These are phyloP conservation scores for Sebastes nivosus DNA, from an alignment of 2,797 vertebrate species.

Conservation along the genomic window DNA sequence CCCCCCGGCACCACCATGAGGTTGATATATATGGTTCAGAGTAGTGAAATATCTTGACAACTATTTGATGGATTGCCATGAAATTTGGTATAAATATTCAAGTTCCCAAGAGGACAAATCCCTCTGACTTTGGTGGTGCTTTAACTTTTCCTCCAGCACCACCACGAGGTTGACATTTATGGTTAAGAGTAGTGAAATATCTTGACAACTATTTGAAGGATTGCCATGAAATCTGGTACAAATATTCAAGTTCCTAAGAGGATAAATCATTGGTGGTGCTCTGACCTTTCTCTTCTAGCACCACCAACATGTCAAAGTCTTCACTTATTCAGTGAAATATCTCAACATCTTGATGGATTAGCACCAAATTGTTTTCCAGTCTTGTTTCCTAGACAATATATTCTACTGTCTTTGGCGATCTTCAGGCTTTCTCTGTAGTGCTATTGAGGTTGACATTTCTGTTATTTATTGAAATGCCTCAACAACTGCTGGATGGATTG, in stretches of 20 bases:
- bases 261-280: not conserved
- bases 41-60: not conserved
- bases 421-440: not conserved
- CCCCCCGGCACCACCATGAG: not conserved
- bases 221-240: not conserved
- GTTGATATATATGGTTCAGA: not conserved
- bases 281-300: not conserved
- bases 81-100: not conserved
- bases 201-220: not conserved
- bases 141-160: not conserved
- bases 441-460: not conserved
- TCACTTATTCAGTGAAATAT: not conserved
- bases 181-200: not conserved
- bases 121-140: not conserved
- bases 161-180: not conserved
- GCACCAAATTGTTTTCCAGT: not conserved
- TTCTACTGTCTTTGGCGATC: not conserved
- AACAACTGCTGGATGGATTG: not conserved
- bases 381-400: not conserved
- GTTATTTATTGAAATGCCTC: not conserved
- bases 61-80: not conserved
- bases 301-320: not conserved
- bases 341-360: not conserved
- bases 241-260: not conserved
- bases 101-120: not conserved